Evolutionary conservation across 2,888 invertebrate genomes (phyloP), one percentile per base, ranked within the genome.

Genomic region (Eumerus sabulonum): DNA sequence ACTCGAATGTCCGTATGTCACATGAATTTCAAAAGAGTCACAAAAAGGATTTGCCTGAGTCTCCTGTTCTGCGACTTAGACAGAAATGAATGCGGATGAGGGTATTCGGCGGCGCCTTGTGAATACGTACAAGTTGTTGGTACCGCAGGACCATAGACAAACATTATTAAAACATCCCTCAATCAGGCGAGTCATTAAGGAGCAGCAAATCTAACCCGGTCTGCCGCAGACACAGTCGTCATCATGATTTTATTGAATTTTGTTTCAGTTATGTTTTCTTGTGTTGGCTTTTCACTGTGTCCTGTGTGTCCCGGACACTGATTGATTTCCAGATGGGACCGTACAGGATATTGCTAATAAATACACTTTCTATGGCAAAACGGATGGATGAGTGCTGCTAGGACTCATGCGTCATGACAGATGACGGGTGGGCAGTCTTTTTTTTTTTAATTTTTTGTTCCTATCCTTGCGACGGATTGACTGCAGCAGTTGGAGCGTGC

Each of bases 231-330:
- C 35, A 12, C n/a, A n/a, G n/a, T n/a, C n/a, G 38, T 47, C 27
- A 27, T 27, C 27, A 7, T 27, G 47, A 60, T 38, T 60, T 64
- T 64, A 64, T 64, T 64, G 54, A 53, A 64, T 54, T 64, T 44
- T 16, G 27, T 42, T 14, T 50, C 35, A 14, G 45, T 12, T 48
- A 14, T 42, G 40, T 50, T 48, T 56, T 42, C 38, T 11, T 16
- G 0, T 9, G 18, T 18, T 12, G 1, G 2, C 13, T 42, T 14
- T 45, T 16, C 44, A n/a, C 16, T 45, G 35, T n/a, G 11, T 13
- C 27, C 12, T 35, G 42, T 42, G 42, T 50, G n/a, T 44, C 42
- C 18, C 35, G 50, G 51, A 63, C 42, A 42, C 62, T 63, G 51
- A 51, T 51, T 63, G 62, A 63, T 51, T 63, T 51, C 62, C 12